Evolutionary conservation across 2,797 vertebrate species (phyloP).

Genomic region (Sebastiscus albofasciatus): DNA sequence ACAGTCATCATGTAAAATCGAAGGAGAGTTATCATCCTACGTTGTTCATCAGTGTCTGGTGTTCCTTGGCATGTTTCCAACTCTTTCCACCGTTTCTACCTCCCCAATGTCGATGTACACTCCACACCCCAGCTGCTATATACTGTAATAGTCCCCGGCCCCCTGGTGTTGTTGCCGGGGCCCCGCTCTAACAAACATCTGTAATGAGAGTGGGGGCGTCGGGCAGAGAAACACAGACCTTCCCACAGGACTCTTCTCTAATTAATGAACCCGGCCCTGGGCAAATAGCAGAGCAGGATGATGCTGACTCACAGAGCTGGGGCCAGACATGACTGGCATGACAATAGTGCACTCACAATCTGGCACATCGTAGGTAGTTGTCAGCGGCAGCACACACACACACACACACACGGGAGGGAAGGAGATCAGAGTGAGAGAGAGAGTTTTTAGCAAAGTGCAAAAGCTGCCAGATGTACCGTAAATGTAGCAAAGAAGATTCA

Average conservation of each 20-base stretch:
- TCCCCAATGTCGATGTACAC: constrained; percentile 27
- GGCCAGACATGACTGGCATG: constrained; percentile 74
- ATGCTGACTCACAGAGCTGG: constrained; percentile 74
- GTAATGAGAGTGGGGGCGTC: constrained; percentile 78
- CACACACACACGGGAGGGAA: constrained; percentile 22
- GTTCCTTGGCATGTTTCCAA: constrained; percentile 21
- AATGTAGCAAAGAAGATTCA: constrained; percentile 26
- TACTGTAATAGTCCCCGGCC: constrained; percentile 30
- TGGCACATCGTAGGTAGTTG: constrained; percentile 39
- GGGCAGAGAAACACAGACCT: constrained; percentile 75
- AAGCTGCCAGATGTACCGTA: constrained; percentile 36
- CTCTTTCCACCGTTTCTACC: constrained; percentile 10
- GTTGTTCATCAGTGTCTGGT: not conserved
- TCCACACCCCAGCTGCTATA: constrained; percentile 50
- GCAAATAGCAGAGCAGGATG: constrained; percentile 77
- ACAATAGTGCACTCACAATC: constrained; percentile 54
- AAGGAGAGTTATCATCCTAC: not conserved
- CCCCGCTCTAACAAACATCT: constrained; percentile 74
- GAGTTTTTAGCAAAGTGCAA: constrained; percentile 38
- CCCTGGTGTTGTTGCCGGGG: constrained; percentile 60
- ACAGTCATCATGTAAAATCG: constrained; percentile 7
- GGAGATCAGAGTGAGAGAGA: constrained; percentile 35
- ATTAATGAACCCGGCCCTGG: constrained; percentile 85
- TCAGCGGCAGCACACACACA: constrained; percentile 30
- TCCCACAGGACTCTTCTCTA: constrained; percentile 80